A percentile compares a stretch with the other conserved stretches of the same genome.
Evolutionary conservation across 2,113 vertebrate species (phyloP).

Genomic region (Pholis gunnellus): DNA sequence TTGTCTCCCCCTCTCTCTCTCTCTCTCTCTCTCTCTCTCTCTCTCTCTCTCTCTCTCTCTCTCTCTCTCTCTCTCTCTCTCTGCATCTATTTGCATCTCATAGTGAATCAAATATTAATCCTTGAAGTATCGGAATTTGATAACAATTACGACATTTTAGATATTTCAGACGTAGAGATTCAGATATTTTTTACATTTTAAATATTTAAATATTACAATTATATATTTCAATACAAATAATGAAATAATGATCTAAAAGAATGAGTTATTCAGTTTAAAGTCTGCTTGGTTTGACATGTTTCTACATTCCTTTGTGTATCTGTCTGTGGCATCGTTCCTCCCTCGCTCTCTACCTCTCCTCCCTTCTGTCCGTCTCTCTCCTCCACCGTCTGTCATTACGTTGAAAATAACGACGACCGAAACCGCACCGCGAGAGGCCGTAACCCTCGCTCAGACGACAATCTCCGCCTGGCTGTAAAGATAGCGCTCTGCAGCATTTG

Average conservation of each 20-base stretch:
- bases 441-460: constrained; percentile 22
- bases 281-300: too few species aligned
- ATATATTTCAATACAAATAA: too few species aligned
- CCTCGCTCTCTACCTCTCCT: constrained; percentile 4
- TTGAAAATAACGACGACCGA: not conserved
- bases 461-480: constrained; percentile 28
- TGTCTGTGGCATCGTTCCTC: not conserved
- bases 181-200: too few species aligned
- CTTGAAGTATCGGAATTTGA: not conserved
- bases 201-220: too few species aligned
- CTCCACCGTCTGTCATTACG: constrained; percentile 49
- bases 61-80: constrained; percentile 5
- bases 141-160: not conserved
- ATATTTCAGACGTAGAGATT: not conserved
- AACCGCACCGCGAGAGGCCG: constrained; percentile 17
- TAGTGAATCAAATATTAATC: not conserved
- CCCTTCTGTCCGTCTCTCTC: not conserved
- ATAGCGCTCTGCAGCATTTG: constrained; percentile 4
- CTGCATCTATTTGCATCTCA: constrained; percentile 1
- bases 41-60: constrained; percentile 10
- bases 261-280: too few species aligned
- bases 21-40: not conserved
- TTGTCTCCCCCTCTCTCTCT: constrained; percentile 13
- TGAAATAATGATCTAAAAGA: too few species aligned
- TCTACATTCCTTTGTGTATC: not conserved